Evolutionary conservation across 2,888 invertebrate genomes (phyloP), one percentile per base, ranked within the genome.

Genomic region (Drosophila mayaguana): DNA sequence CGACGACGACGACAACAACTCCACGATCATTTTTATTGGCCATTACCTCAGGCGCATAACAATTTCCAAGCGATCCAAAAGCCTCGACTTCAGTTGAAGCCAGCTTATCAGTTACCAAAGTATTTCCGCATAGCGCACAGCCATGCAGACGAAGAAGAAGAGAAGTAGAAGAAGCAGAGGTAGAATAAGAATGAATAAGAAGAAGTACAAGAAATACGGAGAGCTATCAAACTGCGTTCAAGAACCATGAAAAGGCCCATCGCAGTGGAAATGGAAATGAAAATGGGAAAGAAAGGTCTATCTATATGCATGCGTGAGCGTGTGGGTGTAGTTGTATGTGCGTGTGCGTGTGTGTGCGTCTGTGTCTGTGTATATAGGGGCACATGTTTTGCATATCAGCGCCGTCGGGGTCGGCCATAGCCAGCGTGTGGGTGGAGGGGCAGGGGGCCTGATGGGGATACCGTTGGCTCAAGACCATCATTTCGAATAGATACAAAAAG

Each of bases 31-130:
- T 77, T 77, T 77, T 63, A 77, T 77, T 69, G 68, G 48, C 59
- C 66, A 72, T 75, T 72, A 78, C 73, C 69, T 60, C 14, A 22
- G 60, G 36, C 60, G 79, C 78, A 79, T 79, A 81, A 78, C 79
- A 79, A 81, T 80, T 63, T 55, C 32, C 42, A n/a, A 38, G 8
- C 46, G 40, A 65, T 40, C 51, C 69, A 12, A 32, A 36, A 69
- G 53, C 20, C 53, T 11, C 6, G 46, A 18, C 53, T 46, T 46
- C 45, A 64, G 51, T 20, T 42, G 42, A 50, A 61, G 48, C 18
- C 42, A 63, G 53, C 68, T 78, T 81, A 81, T 73, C 74, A 73
- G 69, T 46, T 38, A 40, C 22, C 42, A 64, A 64, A 68, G 63
- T 55, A 69, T 66, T 81, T 79, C 66, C 78, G 81, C 81, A 81